Conservation (phyloP, 2,888 invertebrate species). For the Alviniconcha strummeri region DNA sequence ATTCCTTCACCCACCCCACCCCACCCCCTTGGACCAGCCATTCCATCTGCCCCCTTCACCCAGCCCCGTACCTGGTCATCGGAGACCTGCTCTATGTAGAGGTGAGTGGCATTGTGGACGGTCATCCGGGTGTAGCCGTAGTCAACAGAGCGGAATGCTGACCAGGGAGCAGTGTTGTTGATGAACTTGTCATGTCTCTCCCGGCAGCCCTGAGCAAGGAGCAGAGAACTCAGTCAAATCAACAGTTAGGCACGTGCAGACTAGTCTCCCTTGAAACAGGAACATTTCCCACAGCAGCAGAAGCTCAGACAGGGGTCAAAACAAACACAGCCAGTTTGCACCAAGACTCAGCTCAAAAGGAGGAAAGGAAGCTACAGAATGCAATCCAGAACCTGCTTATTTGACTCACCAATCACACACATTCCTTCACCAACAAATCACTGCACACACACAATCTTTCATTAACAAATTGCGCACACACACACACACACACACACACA, state of each 20-base stretch:
- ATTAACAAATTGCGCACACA: no score
- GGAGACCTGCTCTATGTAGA: constrained; percentile 89
- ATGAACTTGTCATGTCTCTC: constrained; percentile 87
- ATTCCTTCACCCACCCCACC: no score
- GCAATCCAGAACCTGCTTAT: no score
- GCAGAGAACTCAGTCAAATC: not conserved
- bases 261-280: constrained; percentile 72
- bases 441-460: no score
- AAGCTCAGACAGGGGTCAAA: no score
- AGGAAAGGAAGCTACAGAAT: no score
- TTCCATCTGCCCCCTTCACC: not conserved
- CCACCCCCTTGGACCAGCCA: no score
- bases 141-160: constrained; percentile 88
- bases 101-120: constrained; percentile 89
- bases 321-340: no score
- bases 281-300: constrained; percentile 62
- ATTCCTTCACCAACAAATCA: no score
- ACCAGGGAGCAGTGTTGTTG: constrained; percentile 82
- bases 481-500: no score
- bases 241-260: constrained; percentile 16
- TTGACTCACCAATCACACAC: no score
- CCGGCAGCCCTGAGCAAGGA: constrained; percentile 80
- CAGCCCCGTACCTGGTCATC: constrained; percentile 67
- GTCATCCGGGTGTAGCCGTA: constrained; percentile 93
- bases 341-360: no score